Conservation (phyloP, 2,888 invertebrate genomes). For the Digitonthophagus gazella region DNA sequence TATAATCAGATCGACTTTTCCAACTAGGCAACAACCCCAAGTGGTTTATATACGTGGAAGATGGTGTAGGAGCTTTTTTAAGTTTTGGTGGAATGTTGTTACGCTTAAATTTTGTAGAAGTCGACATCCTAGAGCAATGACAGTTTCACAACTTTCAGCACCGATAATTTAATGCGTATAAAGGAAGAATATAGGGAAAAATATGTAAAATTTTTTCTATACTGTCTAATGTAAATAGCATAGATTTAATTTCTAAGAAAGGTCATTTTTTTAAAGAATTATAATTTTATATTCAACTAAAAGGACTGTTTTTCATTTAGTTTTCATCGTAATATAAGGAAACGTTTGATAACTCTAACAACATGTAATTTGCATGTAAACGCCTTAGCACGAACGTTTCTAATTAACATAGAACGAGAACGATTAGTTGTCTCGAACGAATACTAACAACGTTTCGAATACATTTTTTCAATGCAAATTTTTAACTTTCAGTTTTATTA, state of each 20-base stretch:
- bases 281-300: background rate
- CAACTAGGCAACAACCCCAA: conserved; percentile 9
- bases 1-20: conserved; percentile 1
- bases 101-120: conserved; percentile 29
- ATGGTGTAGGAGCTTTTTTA: conserved; percentile 12
- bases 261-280: too few species aligned
- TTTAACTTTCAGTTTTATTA: too few species aligned
- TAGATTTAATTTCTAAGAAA: too few species aligned
- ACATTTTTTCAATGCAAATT: too few species aligned
- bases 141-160: background rate
- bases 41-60: background rate
- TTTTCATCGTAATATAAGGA: background rate
- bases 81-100: conserved; percentile 24
- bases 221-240: too few species aligned
- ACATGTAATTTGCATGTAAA: background rate
- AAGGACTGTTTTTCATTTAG: too few species aligned
- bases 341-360: background rate
- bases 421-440: background rate
- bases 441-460: too few species aligned
- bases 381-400: background rate
- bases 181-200: background rate
- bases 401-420: background rate
- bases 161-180: background rate
- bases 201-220: too few species aligned
- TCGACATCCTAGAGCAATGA: background rate